Evolutionary conservation across 37 sponge, comb jelly and placozoan genomes (phyloP), one percentile per base, ranked within the genome.

Genomic region (Sycon ciliatum): DNA sequence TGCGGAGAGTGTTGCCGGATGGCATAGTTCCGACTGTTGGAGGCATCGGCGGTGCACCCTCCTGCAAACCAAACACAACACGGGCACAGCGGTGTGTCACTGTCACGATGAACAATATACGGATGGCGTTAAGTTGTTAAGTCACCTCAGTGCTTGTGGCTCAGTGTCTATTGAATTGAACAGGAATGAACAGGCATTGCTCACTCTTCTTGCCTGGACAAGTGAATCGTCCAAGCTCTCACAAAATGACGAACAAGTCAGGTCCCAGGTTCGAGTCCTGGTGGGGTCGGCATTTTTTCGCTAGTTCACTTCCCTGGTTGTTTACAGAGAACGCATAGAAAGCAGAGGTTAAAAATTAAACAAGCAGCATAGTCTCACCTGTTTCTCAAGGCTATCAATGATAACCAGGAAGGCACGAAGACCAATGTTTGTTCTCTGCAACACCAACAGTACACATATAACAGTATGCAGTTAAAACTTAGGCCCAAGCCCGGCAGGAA

Each of bases 41-140:
- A 20, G 99, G 99, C 87, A 92, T 86, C 26, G 99, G 99, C 6
- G 93, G 92, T 39, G 83, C 83, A 23, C 83, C 93, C 38, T 95
- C 90, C 73, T 82, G 70, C 34, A 33, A n/a, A n/a, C n/a, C n/a
- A n/a, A n/a, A n/a, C n/a, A n/a, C n/a, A n/a, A n/a, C n/a, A n/a
- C n/a, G n/a, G n/a, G n/a, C n/a, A n/a, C n/a, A n/a, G n/a, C n/a
- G n/a, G n/a, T n/a, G n/a, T n/a, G n/a, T n/a, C n/a, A n/a, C n/a
- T n/a, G n/a, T n/a, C n/a, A n/a, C n/a, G n/a, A n/a, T n/a, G n/a
- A n/a, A n/a, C n/a, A n/a, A n/a, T n/a, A n/a, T n/a, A n/a, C n/a
- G n/a, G n/a, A n/a, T n/a, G n/a, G n/a, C n/a, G n/a, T n/a, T n/a
- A n/a, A n/a, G n/a, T n/a, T n/a, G n/a, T n/a, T n/a, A n/a, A n/a